These are phyloP conservation scores for Therioaphis trifolii DNA, from an alignment of 2,888 invertebrate genomes.

Conservation along the genomic window DNA sequence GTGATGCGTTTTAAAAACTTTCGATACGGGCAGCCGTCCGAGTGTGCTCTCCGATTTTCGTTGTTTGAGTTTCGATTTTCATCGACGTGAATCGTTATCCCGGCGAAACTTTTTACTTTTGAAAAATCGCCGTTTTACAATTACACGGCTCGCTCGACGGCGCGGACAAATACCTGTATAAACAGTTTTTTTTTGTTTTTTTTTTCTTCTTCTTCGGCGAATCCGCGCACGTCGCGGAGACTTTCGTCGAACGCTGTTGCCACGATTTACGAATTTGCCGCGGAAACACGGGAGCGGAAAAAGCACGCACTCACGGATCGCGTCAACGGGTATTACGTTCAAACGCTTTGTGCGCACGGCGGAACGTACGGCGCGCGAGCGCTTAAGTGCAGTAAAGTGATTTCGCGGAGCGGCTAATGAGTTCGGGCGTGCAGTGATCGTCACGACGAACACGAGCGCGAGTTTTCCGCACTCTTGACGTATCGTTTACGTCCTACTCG, in stretches of 20 bases:
- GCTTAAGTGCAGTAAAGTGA: not conserved
- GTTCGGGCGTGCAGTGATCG: conserved; percentile 7
- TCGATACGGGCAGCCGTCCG: no score
- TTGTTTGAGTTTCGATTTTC: not conserved
- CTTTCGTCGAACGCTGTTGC: not conserved
- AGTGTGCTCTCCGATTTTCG: no score
- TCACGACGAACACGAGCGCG: not conserved
- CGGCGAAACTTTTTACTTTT: not conserved
- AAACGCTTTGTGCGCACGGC: not conserved
- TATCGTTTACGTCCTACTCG: not conserved
- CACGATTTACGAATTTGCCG: not conserved
- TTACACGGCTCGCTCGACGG: no score
- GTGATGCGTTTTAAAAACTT: no score
- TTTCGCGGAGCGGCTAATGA: conserved; percentile 11
- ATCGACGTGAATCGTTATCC: not conserved
- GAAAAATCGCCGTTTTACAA: not conserved
- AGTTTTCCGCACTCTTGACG: not conserved
- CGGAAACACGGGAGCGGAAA: not conserved
- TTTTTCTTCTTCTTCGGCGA: not conserved
- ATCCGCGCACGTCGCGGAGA: not conserved
- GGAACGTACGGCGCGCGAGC: not conserved
- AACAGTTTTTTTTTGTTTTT: not conserved
- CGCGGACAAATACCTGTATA: not conserved
- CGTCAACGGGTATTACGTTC: conserved; percentile 25
- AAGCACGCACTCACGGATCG: not conserved